Base-by-base conservation (phyloP, 2,888 invertebrate genomes). In the Mesopsocus fuscifrons region DNA sequence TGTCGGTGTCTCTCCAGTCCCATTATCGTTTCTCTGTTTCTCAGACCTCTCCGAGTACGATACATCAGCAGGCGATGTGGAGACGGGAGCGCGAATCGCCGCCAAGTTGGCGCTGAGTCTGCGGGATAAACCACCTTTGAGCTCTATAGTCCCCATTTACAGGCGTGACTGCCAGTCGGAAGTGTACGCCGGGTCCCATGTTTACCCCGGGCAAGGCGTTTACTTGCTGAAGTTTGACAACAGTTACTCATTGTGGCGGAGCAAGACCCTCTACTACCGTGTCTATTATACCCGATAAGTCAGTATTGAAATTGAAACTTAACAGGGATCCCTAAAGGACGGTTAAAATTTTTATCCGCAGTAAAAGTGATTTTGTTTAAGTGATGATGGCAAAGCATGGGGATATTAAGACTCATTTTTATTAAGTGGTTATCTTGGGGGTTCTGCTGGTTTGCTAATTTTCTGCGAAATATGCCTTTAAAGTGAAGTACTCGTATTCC, bases 191-290 rank as follows among this genome's bases (percentile, higher is more conserved):
- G 95, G 95, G 8, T 89, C 87, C 46, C 98, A 98, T 63, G 73
- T 77, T 42, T 97, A 97, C 64, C 97, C 97, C 1, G 95, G 94
- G 2, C 81, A 88, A 64, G 98, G 98, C 15, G 88, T 95, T 31
- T 99, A 99, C 63, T 68, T 97, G 58, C 70, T 98, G 33, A 98
- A 98, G 66, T 99, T 99, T 63, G 98, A 99, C 66, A 99, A 99
- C 65, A 91, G 95, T 1, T 99, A 95, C 62, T 95, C 94, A 43
- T 69, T 99, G 52, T 98, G 97, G 97, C 76, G 98, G 55, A 94
- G 94, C 52, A 99, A 99, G 74, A 94, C 92, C 35, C 73, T 99
- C 43, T 99, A 97, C 63, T 99, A 98, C 63, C 77, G 97, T 64
- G 94, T 98, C 41, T 98, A 94, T 62, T 98, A 98, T 61, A 94